phyloP scores from a whole-genome alignment of 2,888 invertebrate species.

The Andrena camellia region DNA sequence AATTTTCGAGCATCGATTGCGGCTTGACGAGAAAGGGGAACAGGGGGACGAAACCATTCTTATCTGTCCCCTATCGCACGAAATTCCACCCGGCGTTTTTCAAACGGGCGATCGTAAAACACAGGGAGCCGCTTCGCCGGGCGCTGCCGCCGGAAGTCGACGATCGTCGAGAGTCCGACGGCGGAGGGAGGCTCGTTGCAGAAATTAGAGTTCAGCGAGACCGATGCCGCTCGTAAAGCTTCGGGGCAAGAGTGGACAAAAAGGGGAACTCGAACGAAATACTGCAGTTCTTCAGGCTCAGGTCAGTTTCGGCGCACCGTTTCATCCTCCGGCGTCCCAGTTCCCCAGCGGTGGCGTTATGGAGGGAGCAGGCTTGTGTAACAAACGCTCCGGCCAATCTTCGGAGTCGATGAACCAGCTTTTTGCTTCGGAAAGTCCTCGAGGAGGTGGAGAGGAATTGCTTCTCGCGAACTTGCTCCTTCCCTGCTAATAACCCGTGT shows the following conservation, averaged over 20 bases:
- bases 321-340: not conserved
- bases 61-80: not conserved
- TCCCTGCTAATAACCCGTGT: too few species aligned
- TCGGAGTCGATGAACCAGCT: not conserved
- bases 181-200: not conserved
- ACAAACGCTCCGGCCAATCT: not conserved
- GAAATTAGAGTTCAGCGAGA: constrained; percentile 4
- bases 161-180: constrained; percentile 8
- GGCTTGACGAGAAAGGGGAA: not conserved
- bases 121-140: not conserved
- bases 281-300: not conserved
- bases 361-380: not conserved
- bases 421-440: not conserved
- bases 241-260: not conserved
- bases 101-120: constrained; percentile 10
- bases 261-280: not conserved
- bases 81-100: not conserved
- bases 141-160: not conserved
- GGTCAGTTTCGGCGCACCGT: not conserved
- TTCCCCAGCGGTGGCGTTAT: not conserved
- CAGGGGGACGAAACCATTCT: too few species aligned
- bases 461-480: not conserved
- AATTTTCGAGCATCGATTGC: constrained; percentile 19
- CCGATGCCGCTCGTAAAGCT: constrained; percentile 3
- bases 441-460: not conserved